Base-by-base conservation (phyloP, 2,113 vertebrate species). In the Paedocypris sp. region DNA sequence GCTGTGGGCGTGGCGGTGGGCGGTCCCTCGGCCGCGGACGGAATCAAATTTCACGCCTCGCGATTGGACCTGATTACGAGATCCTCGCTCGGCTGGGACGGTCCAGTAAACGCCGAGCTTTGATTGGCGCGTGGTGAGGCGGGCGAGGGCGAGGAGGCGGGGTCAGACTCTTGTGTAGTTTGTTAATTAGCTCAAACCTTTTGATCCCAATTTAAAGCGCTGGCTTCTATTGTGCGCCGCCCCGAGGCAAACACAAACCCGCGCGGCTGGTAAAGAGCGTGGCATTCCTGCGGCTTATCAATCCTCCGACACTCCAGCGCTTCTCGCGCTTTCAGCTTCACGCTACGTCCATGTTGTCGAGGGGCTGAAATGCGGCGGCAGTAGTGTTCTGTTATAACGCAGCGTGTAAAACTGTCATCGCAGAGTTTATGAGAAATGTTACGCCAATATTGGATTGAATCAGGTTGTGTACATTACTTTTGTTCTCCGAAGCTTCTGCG, bases 111-210 rank as follows among this genome's bases (percentile, higher is more conserved):
- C n/a, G n/a, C n/a, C n/a, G n/a, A n/a, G n/a, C n/a, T n/a, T n/a
- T n/a, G n/a, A n/a, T n/a, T n/a, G n/a, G n/a, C n/a, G n/a, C n/a
- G n/a, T n/a, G 13, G 57, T 23, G 60, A 62, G 38, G 64, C 38
- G 26, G 52, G 64, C 65, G 63, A 47, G 68, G 47, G 67, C 57
- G 68, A 57, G 64, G 74, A 67, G 79, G 71, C 60, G 23, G 22
- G 69, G 71, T n/a, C n/a, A 73, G 76, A 80, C 69, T 79, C 74
- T 78, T 75, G 78, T 83, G 81, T 84, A 79, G 83, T 76, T 79
- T 80, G 77, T 83, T 84, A 85, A 87, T 87, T 85, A 84, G 80
- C 81, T 75, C 62, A 42, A 77, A 85, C 82, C 80, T 82, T 86
- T 85, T 84, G 79, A 85, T 83, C 82, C 81, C 77, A 79, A 83